Conservation (phyloP, 2,797 vertebrate species). For the Micropoecilia bifurca region DNA sequence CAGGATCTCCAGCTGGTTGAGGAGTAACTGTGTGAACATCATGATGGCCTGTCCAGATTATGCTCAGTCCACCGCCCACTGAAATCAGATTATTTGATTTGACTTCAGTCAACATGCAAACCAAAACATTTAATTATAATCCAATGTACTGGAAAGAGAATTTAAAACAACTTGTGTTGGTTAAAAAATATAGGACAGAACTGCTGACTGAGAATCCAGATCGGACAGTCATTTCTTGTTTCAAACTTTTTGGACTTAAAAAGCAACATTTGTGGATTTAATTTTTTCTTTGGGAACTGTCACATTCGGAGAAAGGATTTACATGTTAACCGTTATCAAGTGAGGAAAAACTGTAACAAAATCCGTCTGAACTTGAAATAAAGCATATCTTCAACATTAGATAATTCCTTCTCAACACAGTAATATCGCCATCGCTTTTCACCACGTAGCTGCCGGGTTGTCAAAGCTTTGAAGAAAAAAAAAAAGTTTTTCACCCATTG, state of each 20-base stretch:
- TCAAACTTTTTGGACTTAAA: constrained; percentile 24
- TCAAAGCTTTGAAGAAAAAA: constrained; percentile 34
- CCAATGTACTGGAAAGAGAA: neutral
- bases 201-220: constrained; percentile 26
- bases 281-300: constrained; percentile 39
- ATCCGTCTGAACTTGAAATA: constrained; percentile 1
- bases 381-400: constrained; percentile 13
- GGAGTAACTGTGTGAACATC: neutral
- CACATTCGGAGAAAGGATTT: constrained; percentile 41
- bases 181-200: constrained; percentile 48
- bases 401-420: constrained; percentile 28
- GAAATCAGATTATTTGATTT: neutral
- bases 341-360: constrained; percentile 34
- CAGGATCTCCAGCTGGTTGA: neutral
- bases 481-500: constrained; percentile 33
- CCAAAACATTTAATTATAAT: neutral
- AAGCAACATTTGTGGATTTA: constrained; percentile 43
- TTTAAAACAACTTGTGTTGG: neutral
- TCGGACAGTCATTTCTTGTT: neutral
- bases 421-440: constrained; percentile 1
- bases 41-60: neutral
- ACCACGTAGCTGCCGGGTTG: constrained; percentile 26
- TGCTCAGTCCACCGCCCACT: neutral
- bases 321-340: constrained; percentile 48
- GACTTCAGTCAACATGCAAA: neutral